phyloP scores from a whole-genome alignment of 2,113 vertebrate genomes.

The Tylochromis polylepis region DNA sequence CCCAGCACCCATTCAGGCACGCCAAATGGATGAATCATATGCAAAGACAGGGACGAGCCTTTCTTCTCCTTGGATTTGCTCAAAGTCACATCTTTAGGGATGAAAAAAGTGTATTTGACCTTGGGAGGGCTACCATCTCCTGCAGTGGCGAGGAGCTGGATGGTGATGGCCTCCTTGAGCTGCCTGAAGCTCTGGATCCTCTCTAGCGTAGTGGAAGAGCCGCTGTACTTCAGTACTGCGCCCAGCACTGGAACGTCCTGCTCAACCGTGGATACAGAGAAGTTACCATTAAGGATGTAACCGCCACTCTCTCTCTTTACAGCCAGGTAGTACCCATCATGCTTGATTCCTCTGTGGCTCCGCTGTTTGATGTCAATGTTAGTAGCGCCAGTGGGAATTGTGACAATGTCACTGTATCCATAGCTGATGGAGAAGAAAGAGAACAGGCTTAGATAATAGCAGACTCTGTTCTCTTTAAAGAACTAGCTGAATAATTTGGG shows the following conservation, averaged over 20 bases:
- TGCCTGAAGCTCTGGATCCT: constrained; percentile 89
- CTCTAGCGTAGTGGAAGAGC: constrained; percentile 89
- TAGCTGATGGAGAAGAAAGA: constrained; percentile 69
- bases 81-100: constrained; percentile 82
- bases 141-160: constrained; percentile 84
- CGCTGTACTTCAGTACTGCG: constrained; percentile 90
- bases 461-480: not conserved
- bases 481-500: not conserved
- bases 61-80: constrained; percentile 74
- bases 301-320: constrained; percentile 77
- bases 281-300: constrained; percentile 93
- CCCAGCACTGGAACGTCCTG: constrained; percentile 88
- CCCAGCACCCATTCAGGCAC: constrained; percentile 84
- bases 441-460: not conserved
- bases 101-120: constrained; percentile 91
- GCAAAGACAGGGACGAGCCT: constrained; percentile 64
- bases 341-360: constrained; percentile 83
- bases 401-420: constrained; percentile 92
- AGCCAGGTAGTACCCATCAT: constrained; percentile 91
- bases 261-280: constrained; percentile 87
- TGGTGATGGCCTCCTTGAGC: constrained; percentile 81
- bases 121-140: constrained; percentile 78
- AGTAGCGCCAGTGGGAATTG: constrained; percentile 88
- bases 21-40: constrained; percentile 78
- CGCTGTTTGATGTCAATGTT: constrained; percentile 96